Conservation (phyloP, 2,888 invertebrate species). For the Lepetodrilus schrolli region DNA sequence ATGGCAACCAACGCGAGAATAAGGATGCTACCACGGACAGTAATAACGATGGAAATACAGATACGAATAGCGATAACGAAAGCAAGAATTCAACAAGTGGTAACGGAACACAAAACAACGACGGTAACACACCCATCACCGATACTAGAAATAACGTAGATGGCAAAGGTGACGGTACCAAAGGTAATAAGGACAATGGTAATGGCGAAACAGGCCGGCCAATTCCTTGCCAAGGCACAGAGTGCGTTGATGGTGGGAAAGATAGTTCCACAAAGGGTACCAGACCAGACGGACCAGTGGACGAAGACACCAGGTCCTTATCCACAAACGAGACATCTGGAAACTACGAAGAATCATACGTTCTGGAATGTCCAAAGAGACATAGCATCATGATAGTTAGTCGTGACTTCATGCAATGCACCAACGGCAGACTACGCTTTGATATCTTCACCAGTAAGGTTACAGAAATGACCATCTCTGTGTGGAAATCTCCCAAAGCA, state of each 20-base stretch:
- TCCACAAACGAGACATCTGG: neutral
- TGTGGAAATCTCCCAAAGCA: neutral
- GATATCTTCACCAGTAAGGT: conserved; percentile 12
- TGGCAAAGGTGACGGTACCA: neutral
- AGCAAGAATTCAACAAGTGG: no score
- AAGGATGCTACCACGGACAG: neutral
- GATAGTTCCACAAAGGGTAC: neutral
- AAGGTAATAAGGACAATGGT: neutral
- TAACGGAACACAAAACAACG: neutral
- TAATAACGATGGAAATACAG: neutral
- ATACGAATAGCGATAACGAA: neutral
- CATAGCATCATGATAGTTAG: conserved; percentile 1
- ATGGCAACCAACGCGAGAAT: neutral
- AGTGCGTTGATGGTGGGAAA: neutral
- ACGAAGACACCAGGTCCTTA: neutral
- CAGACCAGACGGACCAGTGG: neutral
- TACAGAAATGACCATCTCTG: conserved; percentile 13
- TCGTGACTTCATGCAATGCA: neutral
- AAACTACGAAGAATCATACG: neutral
- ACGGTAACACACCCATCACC: neutral
- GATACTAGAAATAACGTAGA: neutral
- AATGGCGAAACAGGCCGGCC: neutral
- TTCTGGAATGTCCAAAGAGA: neutral
- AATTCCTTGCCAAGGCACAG: neutral
- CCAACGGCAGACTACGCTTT: neutral